Conservation (phyloP, 2,888 invertebrate genomes). For the Eudemis profundana region DNA sequence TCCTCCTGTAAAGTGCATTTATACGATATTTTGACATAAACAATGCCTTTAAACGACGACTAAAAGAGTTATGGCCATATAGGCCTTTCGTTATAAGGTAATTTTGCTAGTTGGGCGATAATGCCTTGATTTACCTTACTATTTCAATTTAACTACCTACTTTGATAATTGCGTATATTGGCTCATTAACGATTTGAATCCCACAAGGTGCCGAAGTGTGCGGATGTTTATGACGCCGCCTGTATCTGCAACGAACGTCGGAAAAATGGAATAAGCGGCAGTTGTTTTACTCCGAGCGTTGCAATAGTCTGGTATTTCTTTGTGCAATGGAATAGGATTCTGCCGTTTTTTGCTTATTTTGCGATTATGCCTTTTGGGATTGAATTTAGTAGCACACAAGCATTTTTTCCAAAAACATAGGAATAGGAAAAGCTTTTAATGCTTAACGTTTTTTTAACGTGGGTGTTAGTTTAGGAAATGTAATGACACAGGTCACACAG, state of each 20-base stretch:
- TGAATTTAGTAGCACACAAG: neutral
- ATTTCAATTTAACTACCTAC: neutral
- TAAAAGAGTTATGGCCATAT: no score
- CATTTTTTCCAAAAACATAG: no score
- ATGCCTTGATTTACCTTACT: no score
- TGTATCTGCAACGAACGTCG: slow-evolving; percentile 7
- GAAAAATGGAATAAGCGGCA: slow-evolving; percentile 8
- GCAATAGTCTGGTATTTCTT: slow-evolving; percentile 17
- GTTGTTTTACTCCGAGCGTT: slow-evolving; percentile 13
- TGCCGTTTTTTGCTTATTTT: slow-evolving; percentile 15
- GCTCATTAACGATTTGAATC: neutral
- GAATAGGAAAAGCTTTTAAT: no score
- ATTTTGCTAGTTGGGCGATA: no score
- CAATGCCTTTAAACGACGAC: no score
- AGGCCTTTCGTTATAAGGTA: no score
- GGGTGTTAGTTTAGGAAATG: no score
- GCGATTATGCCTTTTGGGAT: slow-evolving; percentile 19
- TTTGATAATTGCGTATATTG: neutral
- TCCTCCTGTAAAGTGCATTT: no score
- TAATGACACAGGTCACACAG: no score
- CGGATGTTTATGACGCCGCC: neutral
- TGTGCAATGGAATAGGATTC: slow-evolving; percentile 14
- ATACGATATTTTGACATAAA: no score
- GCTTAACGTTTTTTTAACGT: no score
- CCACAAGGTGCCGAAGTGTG: neutral